Conservation (phyloP, 2,113 vertebrate genomes). For the Rynchops niger region DNA sequence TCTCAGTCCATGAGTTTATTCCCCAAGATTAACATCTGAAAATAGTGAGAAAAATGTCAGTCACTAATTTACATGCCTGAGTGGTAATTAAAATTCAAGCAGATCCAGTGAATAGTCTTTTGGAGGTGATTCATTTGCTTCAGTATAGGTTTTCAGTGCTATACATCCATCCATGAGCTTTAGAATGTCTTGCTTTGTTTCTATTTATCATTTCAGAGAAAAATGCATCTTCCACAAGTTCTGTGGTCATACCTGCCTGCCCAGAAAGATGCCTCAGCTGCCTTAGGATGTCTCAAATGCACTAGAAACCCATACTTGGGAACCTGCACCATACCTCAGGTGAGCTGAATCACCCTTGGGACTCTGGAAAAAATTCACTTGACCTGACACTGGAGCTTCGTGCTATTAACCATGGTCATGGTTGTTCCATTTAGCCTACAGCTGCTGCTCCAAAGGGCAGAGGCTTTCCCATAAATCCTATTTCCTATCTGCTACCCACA, state of each 20-base stretch:
- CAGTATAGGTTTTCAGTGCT: background rate
- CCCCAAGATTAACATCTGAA: background rate
- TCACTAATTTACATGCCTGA: background rate
- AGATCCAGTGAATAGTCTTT: background rate
- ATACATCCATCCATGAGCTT: background rate
- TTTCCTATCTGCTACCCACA: background rate
- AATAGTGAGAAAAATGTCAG: background rate
- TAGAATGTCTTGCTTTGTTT: background rate
- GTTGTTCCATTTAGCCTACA: background rate
- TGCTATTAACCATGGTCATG: background rate
- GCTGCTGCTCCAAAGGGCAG: background rate
- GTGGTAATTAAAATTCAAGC: background rate
- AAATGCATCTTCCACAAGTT: background rate
- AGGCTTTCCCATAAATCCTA: background rate
- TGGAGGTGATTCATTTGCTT: background rate
- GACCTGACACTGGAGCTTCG: rapidly evolving
- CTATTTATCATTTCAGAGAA: background rate
- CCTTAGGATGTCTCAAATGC: background rate
- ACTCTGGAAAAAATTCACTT: background rate
- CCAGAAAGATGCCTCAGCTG: background rate
- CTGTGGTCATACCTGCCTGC: background rate
- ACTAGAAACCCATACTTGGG: background rate
- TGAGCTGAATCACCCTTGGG: background rate
- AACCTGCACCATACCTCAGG: background rate
- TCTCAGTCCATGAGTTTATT: background rate